Evolutionary conservation across 1,140 invertebrate genomes (phyloP).

Genomic region (Orius insidiosus): DNA sequence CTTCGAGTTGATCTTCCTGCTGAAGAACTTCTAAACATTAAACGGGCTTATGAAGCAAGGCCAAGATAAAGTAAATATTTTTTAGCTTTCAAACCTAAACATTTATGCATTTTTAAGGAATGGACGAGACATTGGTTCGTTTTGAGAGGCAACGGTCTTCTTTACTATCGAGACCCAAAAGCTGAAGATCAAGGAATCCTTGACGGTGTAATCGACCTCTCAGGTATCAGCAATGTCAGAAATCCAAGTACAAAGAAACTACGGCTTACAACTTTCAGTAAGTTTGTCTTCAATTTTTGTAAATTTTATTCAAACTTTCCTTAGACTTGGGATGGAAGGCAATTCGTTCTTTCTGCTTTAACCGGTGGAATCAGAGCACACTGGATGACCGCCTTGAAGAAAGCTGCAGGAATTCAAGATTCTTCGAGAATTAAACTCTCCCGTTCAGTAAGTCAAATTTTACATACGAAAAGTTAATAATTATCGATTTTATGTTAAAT

Average conservation of each 20-base stretch:
- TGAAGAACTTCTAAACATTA: constrained; percentile 66
- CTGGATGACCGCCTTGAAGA: constrained; percentile 76
- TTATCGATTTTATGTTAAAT: constrained; percentile 1
- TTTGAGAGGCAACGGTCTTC: constrained; percentile 65
- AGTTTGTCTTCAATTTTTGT: constrained; percentile 18
- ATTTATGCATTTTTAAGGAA: too few relatives aligned
- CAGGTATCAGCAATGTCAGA: constrained; percentile 66
- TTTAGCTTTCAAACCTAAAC: too few relatives aligned
- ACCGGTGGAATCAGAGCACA: constrained; percentile 79
- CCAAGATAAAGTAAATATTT: constrained; percentile 44
- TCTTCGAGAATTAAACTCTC: constrained; percentile 19
- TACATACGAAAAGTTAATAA: not conserved
- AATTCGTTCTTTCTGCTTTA: constrained; percentile 67
- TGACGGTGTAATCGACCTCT: constrained; percentile 78
- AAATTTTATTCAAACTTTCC: constrained; percentile 19
- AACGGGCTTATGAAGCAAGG: constrained; percentile 81
- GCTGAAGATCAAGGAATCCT: constrained; percentile 72
- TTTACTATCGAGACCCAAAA: constrained; percentile 77
- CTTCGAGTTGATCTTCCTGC: constrained; percentile 53
- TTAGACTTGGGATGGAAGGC: constrained; percentile 63
- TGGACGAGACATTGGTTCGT: constrained; percentile 94
- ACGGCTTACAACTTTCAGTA: constrained; percentile 53
- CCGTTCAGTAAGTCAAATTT: constrained; percentile 15
- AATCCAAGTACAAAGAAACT: constrained; percentile 51
- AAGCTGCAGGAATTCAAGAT: constrained; percentile 46